A percentile compares a stretch with the other conserved stretches of the same genome.
Conservation (phyloP, 2,888 invertebrate species). For the Mesoligia furuncula region DNA sequence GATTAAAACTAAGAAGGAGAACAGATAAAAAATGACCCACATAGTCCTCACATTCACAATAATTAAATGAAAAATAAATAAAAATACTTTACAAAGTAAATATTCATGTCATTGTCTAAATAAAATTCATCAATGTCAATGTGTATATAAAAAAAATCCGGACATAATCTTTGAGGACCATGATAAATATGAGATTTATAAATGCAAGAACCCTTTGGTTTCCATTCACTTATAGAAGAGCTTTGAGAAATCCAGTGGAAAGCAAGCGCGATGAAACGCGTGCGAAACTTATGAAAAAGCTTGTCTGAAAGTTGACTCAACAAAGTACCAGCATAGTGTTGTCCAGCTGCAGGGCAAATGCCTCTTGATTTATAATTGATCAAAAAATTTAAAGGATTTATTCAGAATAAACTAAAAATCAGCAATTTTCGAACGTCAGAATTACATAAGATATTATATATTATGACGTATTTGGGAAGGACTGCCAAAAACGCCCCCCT, state of each 20-base stretch:
- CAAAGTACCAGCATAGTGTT: background rate
- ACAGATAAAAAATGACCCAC: too few relatives aligned
- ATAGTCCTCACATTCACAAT: too few relatives aligned
- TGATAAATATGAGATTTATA: background rate
- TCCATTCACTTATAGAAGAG: background rate
- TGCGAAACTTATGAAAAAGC: background rate
- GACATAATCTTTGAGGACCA: too few relatives aligned
- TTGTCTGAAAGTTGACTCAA: background rate
- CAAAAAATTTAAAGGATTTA: background rate
- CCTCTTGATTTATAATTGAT: background rate
- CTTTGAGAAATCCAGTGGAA: background rate
- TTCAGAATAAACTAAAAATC: background rate
- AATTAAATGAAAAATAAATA: too few relatives aligned
- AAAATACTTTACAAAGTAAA: too few relatives aligned
- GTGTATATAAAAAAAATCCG: too few relatives aligned
- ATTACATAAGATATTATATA: background rate
- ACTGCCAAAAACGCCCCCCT: too few relatives aligned
- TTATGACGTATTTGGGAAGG: too few relatives aligned
- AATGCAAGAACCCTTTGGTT: background rate
- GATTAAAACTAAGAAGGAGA: too few relatives aligned
- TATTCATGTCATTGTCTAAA: too few relatives aligned
- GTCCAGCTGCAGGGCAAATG: background rate
- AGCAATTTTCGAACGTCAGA: background rate
- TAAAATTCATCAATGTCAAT: too few relatives aligned
- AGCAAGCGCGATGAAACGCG: background rate